Evolutionary conservation across 2,113 vertebrate species (phyloP), one percentile per base, ranked within the genome.

Genomic region (Xiphophorus hellerii): DNA sequence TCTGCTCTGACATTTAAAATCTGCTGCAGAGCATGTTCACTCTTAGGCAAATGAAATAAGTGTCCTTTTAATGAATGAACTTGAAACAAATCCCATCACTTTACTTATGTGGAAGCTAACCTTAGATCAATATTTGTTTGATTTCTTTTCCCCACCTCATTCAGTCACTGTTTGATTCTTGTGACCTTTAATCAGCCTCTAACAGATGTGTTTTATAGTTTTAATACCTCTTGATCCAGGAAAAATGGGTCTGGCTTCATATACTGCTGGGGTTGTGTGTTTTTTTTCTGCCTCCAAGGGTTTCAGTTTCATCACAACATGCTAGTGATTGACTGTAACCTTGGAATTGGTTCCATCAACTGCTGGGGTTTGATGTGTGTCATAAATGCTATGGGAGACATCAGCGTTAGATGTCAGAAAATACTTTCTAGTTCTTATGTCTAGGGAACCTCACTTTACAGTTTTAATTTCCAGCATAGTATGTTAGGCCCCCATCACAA

Each of bases 221-320:
- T 82, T 86, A 87, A 90, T 90, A 84, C 71, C 75, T 72, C 87
- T 67, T 87, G 89, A 91, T 90, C 88, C 82, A 88, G 88, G 82
- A 74, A 73, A 86, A 86, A 77, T 3, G 35, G 69, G 33, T 70
- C 29, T 17, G 51, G 74, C 73, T 81, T 88, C 74, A 85, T 89
- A 66, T 74, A 84, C 83, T 82, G 83, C 78, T 29, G 71, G 64
- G 75, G 69, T 80, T 85, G 68, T 84, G 77, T 79, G 10, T 42
- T 4, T 82, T 83, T 70, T 88, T 68, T 84, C 65, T 8, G 15
- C 62, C 70, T 76, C 72, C 5, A 78, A 82, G 82, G 81, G 74
- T 86, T 91, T 88, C 83, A 86, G 64, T 90, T 90, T 89, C 87
- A 84, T 85, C 83, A 84, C n/a, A 81, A 83, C 10, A 8, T 69